phyloP scores from a whole-genome alignment of 2,113 vertebrate species.

The Toxotes chatareus region DNA sequence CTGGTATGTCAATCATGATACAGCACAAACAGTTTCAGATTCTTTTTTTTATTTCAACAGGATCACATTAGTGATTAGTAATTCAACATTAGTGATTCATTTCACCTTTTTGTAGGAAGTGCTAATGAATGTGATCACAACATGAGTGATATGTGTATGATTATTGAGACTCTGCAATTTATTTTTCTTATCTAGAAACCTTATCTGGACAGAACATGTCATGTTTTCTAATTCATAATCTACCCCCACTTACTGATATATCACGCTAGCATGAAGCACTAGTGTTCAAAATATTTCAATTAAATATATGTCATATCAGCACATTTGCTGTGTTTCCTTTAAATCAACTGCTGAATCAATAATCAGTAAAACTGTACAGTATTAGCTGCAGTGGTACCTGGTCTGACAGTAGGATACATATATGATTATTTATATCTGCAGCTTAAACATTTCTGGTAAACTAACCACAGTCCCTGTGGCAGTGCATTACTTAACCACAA shows the following conservation, averaged over 20 bases:
- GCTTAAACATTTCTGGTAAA: no score
- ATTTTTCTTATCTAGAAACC: background rate
- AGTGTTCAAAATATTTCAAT: background rate
- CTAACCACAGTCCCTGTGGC: no score
- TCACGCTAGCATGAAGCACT: no score
- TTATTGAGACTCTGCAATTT: no score
- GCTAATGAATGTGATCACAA: background rate
- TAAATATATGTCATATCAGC: background rate
- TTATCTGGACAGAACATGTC: background rate
- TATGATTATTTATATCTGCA: no score
- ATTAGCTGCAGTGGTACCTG: no score
- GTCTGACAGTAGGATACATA: no score
- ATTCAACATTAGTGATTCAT: background rate
- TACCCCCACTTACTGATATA: no score
- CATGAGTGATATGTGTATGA: no score
- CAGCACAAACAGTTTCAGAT: background rate
- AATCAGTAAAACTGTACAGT: no score
- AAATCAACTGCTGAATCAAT: no score
- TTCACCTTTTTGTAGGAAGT: background rate
- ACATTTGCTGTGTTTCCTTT: background rate
- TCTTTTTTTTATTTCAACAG: background rate
- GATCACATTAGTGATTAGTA: background rate
- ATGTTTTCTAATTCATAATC: background rate
- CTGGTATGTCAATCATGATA: background rate
- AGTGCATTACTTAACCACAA: no score